Evolutionary conservation across 1,140 invertebrate genomes (phyloP), one percentile per base, ranked within the genome.

Genomic region (Hycleus cichorii): DNA sequence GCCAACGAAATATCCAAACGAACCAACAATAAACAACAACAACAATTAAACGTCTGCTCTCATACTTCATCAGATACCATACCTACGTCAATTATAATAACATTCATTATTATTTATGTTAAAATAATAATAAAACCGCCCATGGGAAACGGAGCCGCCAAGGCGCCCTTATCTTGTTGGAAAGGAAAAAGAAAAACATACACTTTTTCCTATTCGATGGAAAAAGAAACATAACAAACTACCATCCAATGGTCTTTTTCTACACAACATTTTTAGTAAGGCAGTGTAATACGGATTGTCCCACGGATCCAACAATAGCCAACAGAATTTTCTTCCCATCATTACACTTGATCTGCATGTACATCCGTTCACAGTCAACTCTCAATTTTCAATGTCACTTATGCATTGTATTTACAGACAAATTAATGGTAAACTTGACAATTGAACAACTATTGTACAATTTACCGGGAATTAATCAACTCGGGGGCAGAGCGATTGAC

Each of bases 331-430:
- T 65, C 65, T 71, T 71, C 69, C 68, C 69, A 71, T 71, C 69
- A 69, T 71, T 71, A 71, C 69, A 65, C 66, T 67, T 69, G 68
- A 71, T 71, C 69, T 71, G 69, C 69, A 71, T 71, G 69, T 67
- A 71, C 69, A 71, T 71, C 68, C 68, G 68, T 59, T 71, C 69
- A 60, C 64, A 64, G 63, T 43, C 32, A 27, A 66, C 64, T 67
- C 67, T 68, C 67, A 62, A 65, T 69, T 70, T 69, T 69, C 67
- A 69, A 69, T 68, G 69, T 69, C 67, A 68, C 63, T 64, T 32
- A 58, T 49, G 7, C 7, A 32, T 32, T 32, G 32, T 32, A 38
- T 59, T 39, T 47, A 42, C 48, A 61, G 56, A 61, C 56, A 60
- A 58, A 60, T 63, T 55, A 62, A 59, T 58, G 60, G 45, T 49